phyloP scores from a whole-genome alignment of 1,140 invertebrate genomes.

The Arctopsyche grandis region DNA sequence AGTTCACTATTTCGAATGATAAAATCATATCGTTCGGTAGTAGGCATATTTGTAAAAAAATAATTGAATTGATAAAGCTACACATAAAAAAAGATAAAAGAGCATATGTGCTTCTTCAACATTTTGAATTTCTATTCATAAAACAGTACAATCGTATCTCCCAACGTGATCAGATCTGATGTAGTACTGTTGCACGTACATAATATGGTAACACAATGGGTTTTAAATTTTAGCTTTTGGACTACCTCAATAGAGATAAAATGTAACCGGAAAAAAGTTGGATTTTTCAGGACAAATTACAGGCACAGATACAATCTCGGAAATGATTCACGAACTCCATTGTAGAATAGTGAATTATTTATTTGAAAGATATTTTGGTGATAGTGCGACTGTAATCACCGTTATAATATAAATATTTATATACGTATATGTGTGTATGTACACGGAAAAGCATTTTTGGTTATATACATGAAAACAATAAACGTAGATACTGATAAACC shows the following conservation, averaged over 20 bases:
- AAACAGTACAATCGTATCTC: neutral
- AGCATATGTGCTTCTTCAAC: neutral
- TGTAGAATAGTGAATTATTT: slow-evolving; percentile 8
- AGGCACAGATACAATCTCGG: neutral
- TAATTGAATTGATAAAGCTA: neutral
- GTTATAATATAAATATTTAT: neutral
- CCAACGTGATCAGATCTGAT: neutral
- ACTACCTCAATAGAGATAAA: neutral
- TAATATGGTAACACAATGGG: neutral
- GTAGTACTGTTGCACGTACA: neutral
- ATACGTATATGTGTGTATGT: neutral
- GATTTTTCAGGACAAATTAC: neutral
- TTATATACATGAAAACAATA: neutral
- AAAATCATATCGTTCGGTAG: too few species aligned
- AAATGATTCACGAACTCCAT: neutral
- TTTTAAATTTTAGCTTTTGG: neutral
- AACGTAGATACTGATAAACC: neutral
- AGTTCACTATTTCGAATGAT: neutral
- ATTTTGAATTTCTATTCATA: neutral
- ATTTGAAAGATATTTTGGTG: neutral
- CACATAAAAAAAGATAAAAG: neutral
- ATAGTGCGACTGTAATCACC: neutral
- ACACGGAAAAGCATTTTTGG: neutral
- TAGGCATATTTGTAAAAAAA: too few species aligned
- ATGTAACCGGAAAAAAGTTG: neutral